These are phyloP conservation scores for Lypha dubia DNA, from an alignment of 2,888 invertebrate genomes.

Conservation along the genomic window DNA sequence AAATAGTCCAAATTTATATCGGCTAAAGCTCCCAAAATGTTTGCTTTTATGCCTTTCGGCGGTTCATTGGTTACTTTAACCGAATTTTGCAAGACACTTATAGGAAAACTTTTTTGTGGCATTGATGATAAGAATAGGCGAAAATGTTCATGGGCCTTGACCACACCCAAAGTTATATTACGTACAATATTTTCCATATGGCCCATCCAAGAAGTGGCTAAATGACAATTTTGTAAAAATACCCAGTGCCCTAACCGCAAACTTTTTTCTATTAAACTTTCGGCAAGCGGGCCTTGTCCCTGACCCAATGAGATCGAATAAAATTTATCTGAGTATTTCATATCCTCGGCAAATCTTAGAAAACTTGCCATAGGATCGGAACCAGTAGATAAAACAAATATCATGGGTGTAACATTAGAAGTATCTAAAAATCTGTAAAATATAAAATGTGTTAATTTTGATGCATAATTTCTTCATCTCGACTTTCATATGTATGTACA, in stretches of 20 bases:
- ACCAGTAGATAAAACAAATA: constrained; percentile 94
- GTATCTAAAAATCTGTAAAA: constrained; percentile 88
- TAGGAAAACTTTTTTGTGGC: constrained; percentile 93
- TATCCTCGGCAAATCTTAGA: constrained; percentile 90
- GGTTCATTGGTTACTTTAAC: constrained; percentile 98
- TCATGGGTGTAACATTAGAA: constrained; percentile 89
- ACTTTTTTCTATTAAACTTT: constrained; percentile 90
- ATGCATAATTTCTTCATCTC: not conserved
- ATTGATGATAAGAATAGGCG: constrained; percentile 94
- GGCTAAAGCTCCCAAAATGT: constrained; percentile 91
- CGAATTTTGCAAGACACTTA: constrained; percentile 95
- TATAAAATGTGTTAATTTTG: not conserved
- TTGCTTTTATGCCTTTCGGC: constrained; percentile 95
- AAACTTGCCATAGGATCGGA: constrained; percentile 94
- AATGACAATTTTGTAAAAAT: constrained; percentile 95
- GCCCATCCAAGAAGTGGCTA: constrained; percentile 97
- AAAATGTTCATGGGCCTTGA: constrained; percentile 88
- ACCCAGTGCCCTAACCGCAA: constrained; percentile 92
- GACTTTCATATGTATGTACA: too few species aligned
- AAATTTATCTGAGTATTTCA: constrained; percentile 88
- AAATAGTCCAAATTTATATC: constrained; percentile 92
- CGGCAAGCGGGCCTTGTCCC: constrained; percentile 95
- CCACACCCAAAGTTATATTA: constrained; percentile 87
- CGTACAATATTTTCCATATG: constrained; percentile 91
- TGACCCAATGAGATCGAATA: constrained; percentile 94